Evolutionary conservation across 2,113 vertebrate species (phyloP).

Genomic region (Tachycineta bicolor): DNA sequence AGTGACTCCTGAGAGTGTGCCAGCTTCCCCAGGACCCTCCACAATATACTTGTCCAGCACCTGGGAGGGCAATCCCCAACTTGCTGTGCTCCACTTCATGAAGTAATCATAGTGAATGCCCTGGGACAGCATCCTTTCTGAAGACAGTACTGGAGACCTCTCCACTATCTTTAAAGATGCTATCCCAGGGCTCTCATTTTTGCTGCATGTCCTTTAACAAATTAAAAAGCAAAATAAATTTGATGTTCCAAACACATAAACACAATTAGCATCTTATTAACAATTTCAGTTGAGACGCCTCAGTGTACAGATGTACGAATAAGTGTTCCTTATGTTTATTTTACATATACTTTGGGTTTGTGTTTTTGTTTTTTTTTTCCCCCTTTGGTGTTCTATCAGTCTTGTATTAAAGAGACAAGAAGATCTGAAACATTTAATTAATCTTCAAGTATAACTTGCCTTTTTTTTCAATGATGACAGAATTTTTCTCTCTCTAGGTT

Average conservation of each 20-base stretch:
- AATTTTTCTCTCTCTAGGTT: neutral
- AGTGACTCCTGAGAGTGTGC: neutral
- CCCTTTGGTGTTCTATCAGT: neutral
- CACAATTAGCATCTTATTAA: neutral
- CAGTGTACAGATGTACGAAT: neutral
- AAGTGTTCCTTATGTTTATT: neutral
- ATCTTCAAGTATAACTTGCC: neutral
- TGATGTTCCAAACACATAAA: neutral
- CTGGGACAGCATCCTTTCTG: neutral
- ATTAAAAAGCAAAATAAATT: neutral
- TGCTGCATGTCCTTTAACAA: neutral
- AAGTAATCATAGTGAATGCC: neutral
- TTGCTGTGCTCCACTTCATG: neutral
- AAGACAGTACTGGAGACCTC: neutral
- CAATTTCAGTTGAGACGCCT: neutral
- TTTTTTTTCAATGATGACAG: neutral
- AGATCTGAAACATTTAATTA: neutral
- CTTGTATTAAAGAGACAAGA: neutral
- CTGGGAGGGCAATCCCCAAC: neutral
- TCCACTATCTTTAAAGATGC: neutral
- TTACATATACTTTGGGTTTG: neutral
- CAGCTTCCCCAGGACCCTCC: neutral
- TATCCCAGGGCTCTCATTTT: neutral
- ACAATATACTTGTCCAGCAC: neutral
- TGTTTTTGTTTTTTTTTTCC: neutral